These are phyloP conservation scores for Calosoma granatense DNA, from an alignment of 1,140 invertebrate genomes.

Conservation along the genomic window DNA sequence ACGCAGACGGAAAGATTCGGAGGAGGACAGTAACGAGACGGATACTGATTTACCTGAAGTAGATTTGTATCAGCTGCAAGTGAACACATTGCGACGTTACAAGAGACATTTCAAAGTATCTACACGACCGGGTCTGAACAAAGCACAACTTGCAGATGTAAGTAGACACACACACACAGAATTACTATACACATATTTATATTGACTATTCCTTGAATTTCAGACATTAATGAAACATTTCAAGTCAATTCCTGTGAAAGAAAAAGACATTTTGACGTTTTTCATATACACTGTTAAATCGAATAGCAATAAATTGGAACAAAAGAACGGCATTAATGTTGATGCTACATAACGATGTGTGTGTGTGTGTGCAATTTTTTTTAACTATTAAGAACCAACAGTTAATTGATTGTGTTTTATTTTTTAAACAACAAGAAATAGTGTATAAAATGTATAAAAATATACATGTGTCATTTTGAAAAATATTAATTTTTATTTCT, in stretches of 20 bases:
- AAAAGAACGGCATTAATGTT: conserved; percentile 68
- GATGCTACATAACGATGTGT: conserved; percentile 41
- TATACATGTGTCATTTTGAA: conserved; percentile 22
- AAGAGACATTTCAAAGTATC: conserved; percentile 89
- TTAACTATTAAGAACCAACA: conserved; percentile 22
- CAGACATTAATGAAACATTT: conserved; percentile 91
- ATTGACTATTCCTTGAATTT: conserved; percentile 31
- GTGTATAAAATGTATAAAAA: conserved; percentile 14
- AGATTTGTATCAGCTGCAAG: conserved; percentile 85
- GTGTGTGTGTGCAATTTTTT: conserved; percentile 15
- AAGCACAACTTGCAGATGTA: conserved; percentile 92
- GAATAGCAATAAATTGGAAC: conserved; percentile 85
- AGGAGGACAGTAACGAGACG: conserved; percentile 82
- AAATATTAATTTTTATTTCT: conserved; percentile 15
- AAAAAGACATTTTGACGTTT: conserved; percentile 91
- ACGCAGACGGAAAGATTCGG: conserved; percentile 77
- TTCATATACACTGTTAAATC: conserved; percentile 96
- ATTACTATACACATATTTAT: conserved; percentile 6
- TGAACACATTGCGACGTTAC: conserved; percentile 85
- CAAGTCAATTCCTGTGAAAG: conserved; percentile 82
- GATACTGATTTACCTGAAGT: conserved; percentile 85
- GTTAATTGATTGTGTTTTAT: conserved; percentile 23
- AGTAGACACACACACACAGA: conserved; percentile 36
- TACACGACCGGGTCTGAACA: conserved; percentile 82
- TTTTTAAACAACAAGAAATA: too few relatives aligned